A percentile compares a stretch with the other conserved stretches of the same genome.
Conservation (phyloP, 2,797 vertebrate genomes). For the Hippocampus kuda region DNA sequence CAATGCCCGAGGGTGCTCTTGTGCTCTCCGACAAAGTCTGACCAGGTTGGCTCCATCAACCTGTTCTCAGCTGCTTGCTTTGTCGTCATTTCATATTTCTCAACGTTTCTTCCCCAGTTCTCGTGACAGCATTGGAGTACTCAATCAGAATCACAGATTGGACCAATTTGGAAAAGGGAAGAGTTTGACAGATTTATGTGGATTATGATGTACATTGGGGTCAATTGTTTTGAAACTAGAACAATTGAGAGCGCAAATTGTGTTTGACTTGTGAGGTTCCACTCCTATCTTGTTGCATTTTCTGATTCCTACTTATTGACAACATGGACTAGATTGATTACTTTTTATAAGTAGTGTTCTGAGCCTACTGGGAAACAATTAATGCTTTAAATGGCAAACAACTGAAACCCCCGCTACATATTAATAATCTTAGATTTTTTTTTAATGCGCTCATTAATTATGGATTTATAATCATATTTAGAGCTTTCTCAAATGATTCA, state of each 20-base stretch:
- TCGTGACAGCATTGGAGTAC: not conserved
- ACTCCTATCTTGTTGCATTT: conserved; percentile 9
- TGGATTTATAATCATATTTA: conserved; percentile 53
- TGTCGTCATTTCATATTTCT: conserved; percentile 12
- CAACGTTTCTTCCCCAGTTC: not conserved
- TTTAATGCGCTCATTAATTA: conserved; percentile 47
- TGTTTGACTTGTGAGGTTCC: not conserved
- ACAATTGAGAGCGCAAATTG: not conserved
- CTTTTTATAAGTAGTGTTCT: conserved; percentile 28
- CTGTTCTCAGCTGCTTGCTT: conserved; percentile 13
- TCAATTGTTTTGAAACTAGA: not conserved
- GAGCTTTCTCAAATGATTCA: conserved; percentile 33
- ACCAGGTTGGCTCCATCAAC: conserved; percentile 25
- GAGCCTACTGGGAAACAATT: conserved; percentile 35
- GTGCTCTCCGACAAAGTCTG: conserved; percentile 32
- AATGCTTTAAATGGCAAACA: conserved; percentile 22
- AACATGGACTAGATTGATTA: conserved; percentile 43
- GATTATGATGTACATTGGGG: not conserved
- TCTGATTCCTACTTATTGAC: conserved; percentile 38
- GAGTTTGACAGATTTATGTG: not conserved
- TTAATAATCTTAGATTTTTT: conserved; percentile 45
- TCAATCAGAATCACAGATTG: not conserved
- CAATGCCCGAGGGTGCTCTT: conserved; percentile 27
- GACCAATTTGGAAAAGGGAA: not conserved
- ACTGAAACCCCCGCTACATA: conserved; percentile 25